Base-by-base conservation (phyloP, 1,140 invertebrate species). In the Tribolium castaneum region DNA sequence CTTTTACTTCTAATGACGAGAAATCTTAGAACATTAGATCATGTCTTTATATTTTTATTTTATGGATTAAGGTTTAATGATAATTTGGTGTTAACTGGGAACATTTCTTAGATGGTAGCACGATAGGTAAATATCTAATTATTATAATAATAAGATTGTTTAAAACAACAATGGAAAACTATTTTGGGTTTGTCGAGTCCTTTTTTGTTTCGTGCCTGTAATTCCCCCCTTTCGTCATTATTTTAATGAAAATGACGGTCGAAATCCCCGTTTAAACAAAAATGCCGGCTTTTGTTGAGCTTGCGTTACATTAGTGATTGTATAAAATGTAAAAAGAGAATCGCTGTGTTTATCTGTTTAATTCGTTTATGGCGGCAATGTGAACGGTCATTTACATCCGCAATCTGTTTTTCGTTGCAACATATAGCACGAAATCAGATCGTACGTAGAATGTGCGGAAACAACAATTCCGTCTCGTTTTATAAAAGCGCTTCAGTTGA, bases 361-460 rank as follows among this genome's bases (percentile, higher is more conserved):
- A 66, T 66, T 66, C 59, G 59, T 66, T 66, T 66, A 66, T 66
- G 59, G 59, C 13, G 59, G 30, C 59, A 66, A 66, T 59, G 14
- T 30, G 30, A 35, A 66, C 30, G 59, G 59, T 66, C 59, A 66
- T 66, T 66, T 66, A 66, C 59, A 66, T 66, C 59, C 59, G 30
- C 59, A 66, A 66, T 66, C 59, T 66, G 59, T 35, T 59, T 66
- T 66, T 66, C 59, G 59, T 35, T 66, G 30, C 59, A 66, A 66
- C 30, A 66, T 52, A 52, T 25, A 59, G 54, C 54, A 25, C 12
- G 59, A 66, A 59, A 66, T 66, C 59, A 66, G 59, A 35, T 35
- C 59, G 59, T 39, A 66, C 54, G 22, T 35, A 66, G 25, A 12
- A 66, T 66, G 59, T 66, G 59, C 59, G 59, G 59, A 66, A 66